Evolutionary conservation across 1,140 invertebrate genomes (phyloP).

Genomic region (Trichonephila clavata): DNA sequence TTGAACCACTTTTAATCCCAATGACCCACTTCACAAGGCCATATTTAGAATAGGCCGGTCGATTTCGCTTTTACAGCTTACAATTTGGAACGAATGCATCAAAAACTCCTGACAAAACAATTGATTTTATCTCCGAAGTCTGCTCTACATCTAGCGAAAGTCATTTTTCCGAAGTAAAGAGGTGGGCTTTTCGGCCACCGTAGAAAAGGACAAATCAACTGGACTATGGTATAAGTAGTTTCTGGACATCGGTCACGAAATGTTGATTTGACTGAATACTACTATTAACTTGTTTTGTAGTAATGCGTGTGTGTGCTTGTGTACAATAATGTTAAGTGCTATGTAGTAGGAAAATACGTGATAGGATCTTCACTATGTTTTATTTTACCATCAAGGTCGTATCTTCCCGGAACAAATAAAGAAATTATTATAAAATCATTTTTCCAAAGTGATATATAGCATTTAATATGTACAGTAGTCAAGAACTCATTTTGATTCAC

Average conservation of each 20-base stretch:
- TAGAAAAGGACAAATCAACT: not conserved
- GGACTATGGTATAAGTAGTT: not conserved
- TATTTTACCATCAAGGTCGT: too few species aligned
- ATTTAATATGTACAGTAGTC: too few species aligned
- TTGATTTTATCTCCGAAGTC: not conserved
- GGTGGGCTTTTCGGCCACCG: not conserved
- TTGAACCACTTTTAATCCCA: constrained; percentile 17
- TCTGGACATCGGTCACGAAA: not conserved
- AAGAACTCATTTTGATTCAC: too few species aligned
- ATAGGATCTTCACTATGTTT: too few species aligned
- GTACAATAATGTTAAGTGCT: too few species aligned
- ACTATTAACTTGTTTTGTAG: too few species aligned
- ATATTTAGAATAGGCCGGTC: constrained; percentile 10
- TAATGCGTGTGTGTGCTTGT: too few species aligned
- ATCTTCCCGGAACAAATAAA: too few species aligned
- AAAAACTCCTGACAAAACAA: constrained; percentile 23
- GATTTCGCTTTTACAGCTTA: constrained; percentile 19
- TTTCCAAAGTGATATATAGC: too few species aligned
- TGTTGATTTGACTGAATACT: too few species aligned
- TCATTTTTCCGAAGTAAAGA: not conserved
- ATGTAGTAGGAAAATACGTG: too few species aligned
- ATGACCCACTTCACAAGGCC: constrained; percentile 13
- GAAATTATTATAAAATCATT: too few species aligned
- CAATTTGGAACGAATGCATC: not conserved
- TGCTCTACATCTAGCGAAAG: not conserved